These are phyloP conservation scores for Ceyx margarethae DNA, from an alignment of 2,113 vertebrate genomes.

Conservation along the genomic window DNA sequence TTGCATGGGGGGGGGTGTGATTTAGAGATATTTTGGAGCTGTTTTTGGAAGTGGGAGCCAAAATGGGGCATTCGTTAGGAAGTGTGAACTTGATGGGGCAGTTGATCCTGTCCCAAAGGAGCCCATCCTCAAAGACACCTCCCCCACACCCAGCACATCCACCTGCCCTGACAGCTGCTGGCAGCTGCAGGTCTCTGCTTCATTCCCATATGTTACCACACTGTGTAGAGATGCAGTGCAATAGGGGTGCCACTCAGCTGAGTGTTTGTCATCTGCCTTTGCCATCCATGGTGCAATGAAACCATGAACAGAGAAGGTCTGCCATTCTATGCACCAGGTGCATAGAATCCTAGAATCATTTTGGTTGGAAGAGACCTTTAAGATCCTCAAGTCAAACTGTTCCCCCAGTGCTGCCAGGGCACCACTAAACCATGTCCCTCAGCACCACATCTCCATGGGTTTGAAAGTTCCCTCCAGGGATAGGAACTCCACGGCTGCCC, in stretches of 20 bases:
- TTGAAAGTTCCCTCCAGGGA: neutral
- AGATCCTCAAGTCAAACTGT: neutral
- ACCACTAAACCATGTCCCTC: too few relatives aligned
- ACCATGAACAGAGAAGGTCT: neutral
- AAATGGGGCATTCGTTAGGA: neutral
- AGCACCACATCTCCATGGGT: neutral
- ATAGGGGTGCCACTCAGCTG: neutral
- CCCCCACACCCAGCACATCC: neutral
- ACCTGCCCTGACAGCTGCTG: neutral
- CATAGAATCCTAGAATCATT: neutral
- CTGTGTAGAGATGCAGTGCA: neutral
- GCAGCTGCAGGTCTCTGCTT: neutral
- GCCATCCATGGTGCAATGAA: neutral
- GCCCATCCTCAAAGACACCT: neutral
- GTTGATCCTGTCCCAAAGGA: neutral
- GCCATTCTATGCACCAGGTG: fast-evolving
- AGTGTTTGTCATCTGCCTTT: neutral
- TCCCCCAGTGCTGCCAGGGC: too few relatives aligned
- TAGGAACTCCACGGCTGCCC: neutral
- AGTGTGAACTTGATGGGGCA: neutral
- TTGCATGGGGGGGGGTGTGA: neutral
- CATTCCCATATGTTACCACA: neutral
- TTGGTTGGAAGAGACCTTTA: neutral
- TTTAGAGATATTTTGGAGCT: neutral
- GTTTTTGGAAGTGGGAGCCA: neutral